Evolutionary conservation across 2,888 invertebrate species (phyloP), one percentile per base, ranked within the genome.

Genomic region (Trachelus iudaicus): DNA sequence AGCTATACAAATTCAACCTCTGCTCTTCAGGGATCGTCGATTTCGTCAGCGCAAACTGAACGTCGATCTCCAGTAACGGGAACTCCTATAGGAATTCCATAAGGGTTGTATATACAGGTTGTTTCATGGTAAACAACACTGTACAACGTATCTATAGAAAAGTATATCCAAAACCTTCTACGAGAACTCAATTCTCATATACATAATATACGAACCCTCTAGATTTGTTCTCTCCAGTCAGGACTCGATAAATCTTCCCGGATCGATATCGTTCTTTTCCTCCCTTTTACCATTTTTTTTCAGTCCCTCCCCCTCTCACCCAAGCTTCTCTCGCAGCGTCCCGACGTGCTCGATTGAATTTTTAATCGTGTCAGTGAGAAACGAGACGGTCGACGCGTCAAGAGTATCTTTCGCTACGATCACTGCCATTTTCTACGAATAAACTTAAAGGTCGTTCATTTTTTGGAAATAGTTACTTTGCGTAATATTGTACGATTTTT

Each of bases 311-410:
- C 69, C n/a, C 30, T 71, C 15, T 9, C 3, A 1, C 2, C 31
- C 71, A 34, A 31, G 12, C 56, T 31, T 71, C 23, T 34, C 33
- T 31, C 12, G 33, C 71, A 34, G 31, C 71, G 2, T 71, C 13
- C 34, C 71, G 71, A 31, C 13, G 31, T 23, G 31, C 15, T 71
- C 71, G 71, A 33, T 71, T 71, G 71, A 71, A 71, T 33, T 71
- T 71, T 71, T 71, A 71, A 71, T 71, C 31, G 34, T 71, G 34
- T 71, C 71, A 71, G 31, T 71, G 71, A 15, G 71, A 71, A 34
- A 71, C 56, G 56, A 23, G 56, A 56, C 56, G 23, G 23, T 56
- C 23, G 56, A 56, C 56, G 23, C 56, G 23, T 56, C 56, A 56
- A 23, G 9, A 56, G 56, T 56, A 56, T 23, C 56, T 56, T 23